Conservation (phyloP, 35 echinoderm and acorn worm genomes). For the Nesometra sesokonis region DNA sequence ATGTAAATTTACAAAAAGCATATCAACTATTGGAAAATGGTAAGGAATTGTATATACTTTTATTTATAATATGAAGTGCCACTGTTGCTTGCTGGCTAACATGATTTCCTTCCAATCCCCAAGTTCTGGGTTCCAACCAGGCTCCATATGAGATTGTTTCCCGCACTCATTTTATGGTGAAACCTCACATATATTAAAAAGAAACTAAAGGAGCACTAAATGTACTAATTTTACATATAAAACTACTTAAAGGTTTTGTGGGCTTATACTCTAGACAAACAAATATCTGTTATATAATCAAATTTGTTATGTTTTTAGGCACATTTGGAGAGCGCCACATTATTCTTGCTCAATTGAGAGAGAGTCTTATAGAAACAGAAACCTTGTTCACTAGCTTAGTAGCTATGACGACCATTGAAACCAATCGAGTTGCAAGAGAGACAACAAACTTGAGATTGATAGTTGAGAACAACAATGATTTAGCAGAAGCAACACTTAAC, state of each 20-base stretch:
- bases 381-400: not conserved
- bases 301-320: not conserved
- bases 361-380: not conserved
- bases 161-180: too few species aligned
- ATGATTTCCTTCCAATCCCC: too few species aligned
- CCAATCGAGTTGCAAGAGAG: not conserved
- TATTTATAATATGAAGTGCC: not conserved
- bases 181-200: too few species aligned
- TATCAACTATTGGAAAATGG: slow-evolving; percentile 43
- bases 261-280: not conserved
- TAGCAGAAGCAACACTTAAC: not conserved
- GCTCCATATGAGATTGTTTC: too few species aligned
- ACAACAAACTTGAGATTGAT: not conserved
- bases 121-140: too few species aligned
- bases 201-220: too few species aligned
- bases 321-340: not conserved
- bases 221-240: too few species aligned
- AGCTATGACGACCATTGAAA: not conserved
- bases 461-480: not conserved
- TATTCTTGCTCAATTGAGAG: not conserved
- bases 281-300: not conserved
- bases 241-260: not conserved
- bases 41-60: slow-evolving; percentile 2
- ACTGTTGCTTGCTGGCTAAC: too few species aligned
- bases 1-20: slow-evolving; percentile 18